Percentiles rank a stretch among this genome's conserved stretches.
Evolutionary conservation across 1,140 invertebrate species (phyloP).

Genomic region (Drepana arcuata): DNA sequence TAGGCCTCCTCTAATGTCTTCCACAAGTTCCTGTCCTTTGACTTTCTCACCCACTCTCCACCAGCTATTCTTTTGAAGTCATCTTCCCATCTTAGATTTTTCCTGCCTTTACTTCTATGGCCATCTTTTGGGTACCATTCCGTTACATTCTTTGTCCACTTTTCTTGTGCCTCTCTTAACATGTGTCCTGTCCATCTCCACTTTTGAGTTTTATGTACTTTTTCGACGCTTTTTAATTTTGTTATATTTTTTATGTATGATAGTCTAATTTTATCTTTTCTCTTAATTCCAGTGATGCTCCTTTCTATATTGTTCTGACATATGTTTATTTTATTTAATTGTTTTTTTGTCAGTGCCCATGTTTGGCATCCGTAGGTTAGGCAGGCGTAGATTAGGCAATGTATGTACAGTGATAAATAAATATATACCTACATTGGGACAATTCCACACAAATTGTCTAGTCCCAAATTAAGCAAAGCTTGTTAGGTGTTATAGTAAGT

Average conservation of each 20-base stretch:
- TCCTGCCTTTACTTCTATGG: constrained; percentile 18
- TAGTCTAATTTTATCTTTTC: constrained; percentile 10
- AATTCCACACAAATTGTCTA: too few species aligned
- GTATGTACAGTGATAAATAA: too few species aligned
- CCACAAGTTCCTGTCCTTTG: constrained; percentile 8
- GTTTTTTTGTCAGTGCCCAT: constrained; percentile 13
- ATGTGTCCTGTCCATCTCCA: constrained; percentile 19
- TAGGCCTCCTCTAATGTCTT: constrained; percentile 17
- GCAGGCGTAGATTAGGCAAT: too few species aligned
- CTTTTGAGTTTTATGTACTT: constrained; percentile 3
- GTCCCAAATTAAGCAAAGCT: too few species aligned
- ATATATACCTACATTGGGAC: too few species aligned
- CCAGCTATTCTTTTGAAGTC: constrained; percentile 15
- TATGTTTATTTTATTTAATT: constrained; percentile 9
- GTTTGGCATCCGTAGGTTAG: constrained; percentile 20
- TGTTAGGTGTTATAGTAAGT: too few species aligned
- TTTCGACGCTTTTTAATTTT: constrained; percentile 8
- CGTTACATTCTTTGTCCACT: constrained; percentile 11
- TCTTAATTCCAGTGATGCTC: constrained; percentile 9
- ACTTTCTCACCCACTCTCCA: too few species aligned
- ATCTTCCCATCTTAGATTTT: constrained; percentile 16
- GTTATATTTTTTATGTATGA: constrained; percentile 12
- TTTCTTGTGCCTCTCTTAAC: constrained; percentile 8
- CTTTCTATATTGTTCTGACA: constrained; percentile 18
- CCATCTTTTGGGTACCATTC: constrained; percentile 14